These are phyloP conservation scores for Climacteris rufus DNA, from an alignment of 2,113 vertebrate genomes.

Conservation along the genomic window DNA sequence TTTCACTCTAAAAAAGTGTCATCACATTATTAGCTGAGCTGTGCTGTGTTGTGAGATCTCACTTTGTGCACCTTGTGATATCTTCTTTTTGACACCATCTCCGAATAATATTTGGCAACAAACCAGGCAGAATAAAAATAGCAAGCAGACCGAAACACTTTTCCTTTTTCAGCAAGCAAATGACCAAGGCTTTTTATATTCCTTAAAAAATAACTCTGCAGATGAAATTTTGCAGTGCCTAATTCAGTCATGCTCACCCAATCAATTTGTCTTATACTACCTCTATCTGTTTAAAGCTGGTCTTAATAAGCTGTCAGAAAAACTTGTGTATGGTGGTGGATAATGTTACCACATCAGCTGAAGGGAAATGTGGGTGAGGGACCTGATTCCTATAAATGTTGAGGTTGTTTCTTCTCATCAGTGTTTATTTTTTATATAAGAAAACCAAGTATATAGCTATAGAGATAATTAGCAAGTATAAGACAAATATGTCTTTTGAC, in stretches of 20 bases:
- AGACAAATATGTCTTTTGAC: neutral
- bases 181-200: neutral
- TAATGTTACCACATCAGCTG: neutral
- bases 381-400: neutral
- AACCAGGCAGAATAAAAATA: neutral
- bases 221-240: neutral
- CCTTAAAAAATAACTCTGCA: neutral
- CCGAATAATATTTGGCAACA: neutral
- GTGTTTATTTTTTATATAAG: neutral
- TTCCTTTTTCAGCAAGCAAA: neutral
- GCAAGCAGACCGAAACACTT: neutral
- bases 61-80: neutral
- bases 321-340: neutral
- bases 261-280: neutral
- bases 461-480: neutral
- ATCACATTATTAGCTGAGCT: neutral
- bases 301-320: neutral
- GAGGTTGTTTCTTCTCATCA: neutral
- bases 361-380: neutral
- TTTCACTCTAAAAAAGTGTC: neutral
- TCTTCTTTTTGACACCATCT: neutral
- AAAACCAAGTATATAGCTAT: neutral
- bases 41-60: neutral
- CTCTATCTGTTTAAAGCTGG: neutral
- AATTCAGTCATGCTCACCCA: neutral